Base-by-base conservation (phyloP, 2,797 vertebrate genomes). In the Crenichthys baileyi region DNA sequence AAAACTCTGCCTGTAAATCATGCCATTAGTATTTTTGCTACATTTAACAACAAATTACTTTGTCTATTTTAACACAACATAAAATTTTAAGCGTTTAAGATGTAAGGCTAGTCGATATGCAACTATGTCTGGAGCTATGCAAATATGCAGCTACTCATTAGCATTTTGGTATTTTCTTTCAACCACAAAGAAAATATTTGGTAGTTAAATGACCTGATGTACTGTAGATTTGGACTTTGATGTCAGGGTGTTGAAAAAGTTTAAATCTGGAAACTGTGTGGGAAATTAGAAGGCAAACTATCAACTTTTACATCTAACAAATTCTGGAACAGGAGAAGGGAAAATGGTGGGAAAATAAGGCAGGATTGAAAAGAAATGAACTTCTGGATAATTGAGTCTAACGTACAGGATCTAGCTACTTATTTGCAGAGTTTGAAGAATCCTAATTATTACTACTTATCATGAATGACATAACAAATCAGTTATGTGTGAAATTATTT, bases 21-120 rank as follows among this genome's bases (percentile, higher is more conserved):
- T 41, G 48, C 51, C 78, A 71, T 51, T 81, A 73, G 78, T 58
- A 50, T 48, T 63, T 67, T 31, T 56, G 2, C 71, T 73, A 41
- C 18, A 85, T 80, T 60, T n/a, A 70, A 71, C 46, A 7, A 39
- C 26, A 76, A 60, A 75, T 51, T 73, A 70, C 7, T 20, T 77
- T 53, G 41, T 6, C 39, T 68, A 44, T 72, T 71, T 71, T 29
- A 77, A 24, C 0, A 0, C 50, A 78, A 29, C 26, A n/a, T n/a
- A n/a, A n/a, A n/a, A n/a, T n/a, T 20, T 63, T 18, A 26, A 46
- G n/a, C 16, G 15, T 50, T 73, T 70, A 36, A 83, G 79, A 81
- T 82, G 63, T n/a, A n/a, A n/a, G n/a, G n/a, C n/a, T 29, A 85
- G 77, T 50, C n/a, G 31, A 68, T 41, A 44, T 36, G 46, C 13